Base-by-base conservation (phyloP, 2,888 invertebrate genomes). In the Idaea straminata region DNA sequence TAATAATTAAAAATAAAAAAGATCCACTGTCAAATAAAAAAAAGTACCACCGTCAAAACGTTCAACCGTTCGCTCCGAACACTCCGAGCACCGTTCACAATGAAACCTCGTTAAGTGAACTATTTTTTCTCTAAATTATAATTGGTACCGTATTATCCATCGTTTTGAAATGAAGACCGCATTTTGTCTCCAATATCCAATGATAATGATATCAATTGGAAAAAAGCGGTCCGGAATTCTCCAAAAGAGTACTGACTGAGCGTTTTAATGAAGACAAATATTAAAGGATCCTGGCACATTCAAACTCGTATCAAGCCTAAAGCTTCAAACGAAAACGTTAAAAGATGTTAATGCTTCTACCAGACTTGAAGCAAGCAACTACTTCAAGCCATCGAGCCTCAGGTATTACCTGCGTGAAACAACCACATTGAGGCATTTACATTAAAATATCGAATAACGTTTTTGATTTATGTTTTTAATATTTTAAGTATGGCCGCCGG, bases 401-500 rank as follows among this genome's bases (percentile, higher is more conserved):
- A 47, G 47, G 47, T 47, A 47, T 47, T 47, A 2, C 6, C 47
- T 10, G 47, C 47, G 47, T 13, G 13, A 47, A 47, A 47, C 47
- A 2, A 10, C 47, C 13, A 47, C 47, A 47, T 47, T 13, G 3
- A 47, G 13, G 7, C 87, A 81, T 84, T 83, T 81, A 86, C 85
- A 88, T 88, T 86, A 86, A 83, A 86, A 88, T 84, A 86, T 85
- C 86, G 88, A 87, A 89, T 89, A 86, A 81, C 83, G 73, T 75
- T 86, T 87, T 83, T 90, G 91, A 91, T 90, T 90, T 90, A 90
- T 89, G 87, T 78, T 83, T 87, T 86, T 86, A 87, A 89, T 89
- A 89, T 87, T 88, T 85, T 88, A 87, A 89, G 85, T 82, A 91
- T 89, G 88, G 87, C 91, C 86, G 86, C 74, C 80, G 88, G 90